These are phyloP conservation scores for Acanthosepion pharaonis DNA, from an alignment of 2,888 invertebrate genomes.

Conservation along the genomic window DNA sequence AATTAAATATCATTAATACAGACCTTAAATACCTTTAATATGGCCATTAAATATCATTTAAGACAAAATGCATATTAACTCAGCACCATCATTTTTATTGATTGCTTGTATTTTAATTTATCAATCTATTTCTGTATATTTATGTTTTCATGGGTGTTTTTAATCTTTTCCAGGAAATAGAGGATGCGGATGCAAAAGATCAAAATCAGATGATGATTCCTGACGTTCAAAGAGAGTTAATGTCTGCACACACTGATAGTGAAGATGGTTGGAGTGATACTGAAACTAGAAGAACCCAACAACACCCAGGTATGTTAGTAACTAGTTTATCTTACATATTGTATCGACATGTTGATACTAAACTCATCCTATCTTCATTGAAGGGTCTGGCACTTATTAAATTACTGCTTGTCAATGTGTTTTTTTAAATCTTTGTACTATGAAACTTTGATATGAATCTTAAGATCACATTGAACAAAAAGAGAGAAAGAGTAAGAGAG, in stretches of 20 bases:
- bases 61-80: neutral
- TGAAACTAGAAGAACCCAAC: neutral
- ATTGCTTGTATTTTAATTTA: neutral
- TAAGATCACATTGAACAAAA: neutral
- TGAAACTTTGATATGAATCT: neutral
- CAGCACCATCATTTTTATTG: neutral
- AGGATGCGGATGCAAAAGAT: neutral
- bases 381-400: neutral
- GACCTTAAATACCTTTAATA: too few relatives aligned
- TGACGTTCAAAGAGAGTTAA: neutral
- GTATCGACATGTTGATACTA: neutral
- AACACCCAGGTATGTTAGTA: neutral
- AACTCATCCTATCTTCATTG: neutral
- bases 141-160: neutral
- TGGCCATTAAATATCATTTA: too few relatives aligned
- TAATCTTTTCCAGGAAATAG: neutral
- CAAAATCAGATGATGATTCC: slow-evolving; percentile 9
- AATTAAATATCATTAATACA: too few relatives aligned
- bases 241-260: neutral
- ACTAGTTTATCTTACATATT: neutral
- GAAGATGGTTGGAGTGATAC: neutral
- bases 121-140: neutral
- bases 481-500: too few relatives aligned
- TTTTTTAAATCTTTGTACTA: neutral
- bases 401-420: neutral